phyloP scores from a whole-genome alignment of 2,888 invertebrate species.

The Malthinus flaveolus region DNA sequence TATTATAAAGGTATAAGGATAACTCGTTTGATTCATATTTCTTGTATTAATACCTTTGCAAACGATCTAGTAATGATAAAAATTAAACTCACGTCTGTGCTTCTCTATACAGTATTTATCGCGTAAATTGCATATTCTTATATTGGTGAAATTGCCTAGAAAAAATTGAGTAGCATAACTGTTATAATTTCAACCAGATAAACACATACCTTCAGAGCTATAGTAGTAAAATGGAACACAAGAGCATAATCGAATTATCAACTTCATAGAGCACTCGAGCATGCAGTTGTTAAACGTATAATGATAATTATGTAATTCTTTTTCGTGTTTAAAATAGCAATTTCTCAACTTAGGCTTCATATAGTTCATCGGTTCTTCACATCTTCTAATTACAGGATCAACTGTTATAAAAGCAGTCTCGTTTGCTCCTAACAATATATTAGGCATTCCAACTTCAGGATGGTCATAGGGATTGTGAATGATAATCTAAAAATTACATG shows the following conservation, averaged over 20 bases:
- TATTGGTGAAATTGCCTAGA: conserved; percentile 7
- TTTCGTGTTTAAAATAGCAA: conserved; percentile 65
- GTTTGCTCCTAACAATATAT: conserved; percentile 60
- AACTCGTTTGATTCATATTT: no score
- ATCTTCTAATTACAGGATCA: conserved; percentile 65
- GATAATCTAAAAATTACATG: conserved; percentile 55
- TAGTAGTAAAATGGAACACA: conserved; percentile 64
- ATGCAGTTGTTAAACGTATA: conserved; percentile 72
- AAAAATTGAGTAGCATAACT: background rate
- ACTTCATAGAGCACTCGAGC: conserved; percentile 59
- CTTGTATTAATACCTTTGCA: background rate
- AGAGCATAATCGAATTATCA: conserved; percentile 57
- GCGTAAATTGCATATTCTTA: conserved; percentile 12
- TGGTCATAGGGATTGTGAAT: conserved; percentile 67
- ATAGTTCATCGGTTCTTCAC: conserved; percentile 57
- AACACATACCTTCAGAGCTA: conserved; percentile 48
- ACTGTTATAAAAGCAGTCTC: conserved; percentile 65
- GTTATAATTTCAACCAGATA: background rate
- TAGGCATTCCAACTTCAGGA: conserved; percentile 65
- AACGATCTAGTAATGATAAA: background rate
- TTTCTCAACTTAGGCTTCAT: conserved; percentile 58
- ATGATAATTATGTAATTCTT: conserved; percentile 44
- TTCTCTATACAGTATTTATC: conserved; percentile 38
- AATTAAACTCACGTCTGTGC: conserved; percentile 44
- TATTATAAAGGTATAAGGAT: no score